Base-by-base conservation (phyloP, 2,888 invertebrate genomes). In the Lymantria monacha region DNA sequence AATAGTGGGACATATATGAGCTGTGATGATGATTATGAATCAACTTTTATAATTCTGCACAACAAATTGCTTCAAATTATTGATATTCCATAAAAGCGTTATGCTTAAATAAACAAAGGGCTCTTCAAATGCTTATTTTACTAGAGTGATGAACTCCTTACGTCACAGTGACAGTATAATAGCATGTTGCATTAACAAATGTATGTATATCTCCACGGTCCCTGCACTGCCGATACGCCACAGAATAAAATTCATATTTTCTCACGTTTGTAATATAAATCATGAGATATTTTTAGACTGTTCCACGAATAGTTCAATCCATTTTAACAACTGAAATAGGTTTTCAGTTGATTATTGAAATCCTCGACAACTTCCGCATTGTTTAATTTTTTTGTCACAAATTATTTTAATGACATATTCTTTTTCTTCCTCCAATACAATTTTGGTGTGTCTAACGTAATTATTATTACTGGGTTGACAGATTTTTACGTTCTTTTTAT, bases 301-400 rank as follows among this genome's bases (percentile, higher is more conserved):
- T 84, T 87, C 87, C 77, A 80, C 72, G 82, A 87, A 88, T 85
- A 87, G 83, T 79, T 76, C 71, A 74, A 79, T 83, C 75, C 74
- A 69, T 73, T 73, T 77, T 79, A 78, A 81, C 79, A 75, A 76
- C 77, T 76, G 73, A 76, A 78, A 77, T 70, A 73, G 78, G 79
- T 81, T 83, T n/a, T 84, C 81, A 79, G 81, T 79, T 61, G 70
- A 73, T 76, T 81, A 69, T 74, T 73, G 71, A 7, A 75, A 74
- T 66, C 64, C 70, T 60, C 67, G 59, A 47, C 60, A 72, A 70
- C 70, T 84, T 85, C 85, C 85, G 83, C 75, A 71, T 85, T 76
- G 67, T 72, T 68, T 55, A 42, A 30, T 5, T 22, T 22, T n/a
- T 22, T 22, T 22, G 5, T 22, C 22, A 5, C 22, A 22, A 3